Base-by-base conservation (phyloP, 2,797 vertebrate genomes). In the Melanotaenia maccullochi region DNA sequence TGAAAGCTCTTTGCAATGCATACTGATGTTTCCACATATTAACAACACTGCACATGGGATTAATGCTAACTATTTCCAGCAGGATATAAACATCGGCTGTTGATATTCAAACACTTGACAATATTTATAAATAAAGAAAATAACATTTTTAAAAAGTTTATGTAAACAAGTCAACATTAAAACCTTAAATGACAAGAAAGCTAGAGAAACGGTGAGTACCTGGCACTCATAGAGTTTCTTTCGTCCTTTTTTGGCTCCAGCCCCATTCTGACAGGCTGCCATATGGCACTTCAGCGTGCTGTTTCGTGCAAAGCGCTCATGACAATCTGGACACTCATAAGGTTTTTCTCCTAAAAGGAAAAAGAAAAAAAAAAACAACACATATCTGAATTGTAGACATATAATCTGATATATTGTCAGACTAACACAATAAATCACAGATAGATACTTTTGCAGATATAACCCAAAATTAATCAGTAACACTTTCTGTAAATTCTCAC, bases 181-280 rank as follows among this genome's bases (percentile, higher is more conserved):
- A n/a, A 49, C 47, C 20, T 49, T 47, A 49, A 49, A 49, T 22
- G n/a, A 5, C 11, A 25, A 4, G 13, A 54, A 28, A 54, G 24
- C 9, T 9, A 13, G 13, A 6, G 11, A 13, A 54, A 28, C 11
- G 1, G 4, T 16, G 20, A 20, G 67, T 93, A 99, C 98, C 97
- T 99, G 98, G 91, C 98, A 99, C 85, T 99, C 97, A 20, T 99
- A 99, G 60, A 99, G 94, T 86, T 99, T 99, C 92, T 99, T 99
- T 65, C 98, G 95, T 83, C 98, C 98, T 76, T 99, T 99, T 90
- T 99, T 99, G 85, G 98, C 97, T 30, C 98, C 98, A 0, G 94
- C 94, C 69, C 97, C 97, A 67, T 98, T 97, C 87, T 98, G 97
- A 91, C 98, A 99, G 30, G 97, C 98, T 0, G 97, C 96, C 94